phyloP scores from a whole-genome alignment of 2,797 vertebrate species.

The Neostethus bicornis region DNA sequence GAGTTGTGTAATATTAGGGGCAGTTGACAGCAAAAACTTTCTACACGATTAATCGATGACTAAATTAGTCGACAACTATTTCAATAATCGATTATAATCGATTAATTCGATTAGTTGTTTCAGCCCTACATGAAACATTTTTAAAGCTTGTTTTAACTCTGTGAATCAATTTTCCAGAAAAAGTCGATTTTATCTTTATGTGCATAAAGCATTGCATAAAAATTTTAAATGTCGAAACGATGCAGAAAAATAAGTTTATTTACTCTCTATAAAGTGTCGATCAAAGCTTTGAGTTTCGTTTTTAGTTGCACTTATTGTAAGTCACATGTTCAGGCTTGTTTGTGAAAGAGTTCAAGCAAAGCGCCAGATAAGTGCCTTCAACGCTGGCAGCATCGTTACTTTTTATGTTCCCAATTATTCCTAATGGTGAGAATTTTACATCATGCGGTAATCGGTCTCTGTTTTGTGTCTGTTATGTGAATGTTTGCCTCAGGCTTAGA shows the following conservation, averaged over 20 bases:
- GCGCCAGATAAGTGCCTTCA: neutral
- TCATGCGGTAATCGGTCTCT: neutral
- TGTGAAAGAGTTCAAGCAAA: slow-evolving; percentile 2
- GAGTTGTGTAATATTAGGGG: too few species aligned
- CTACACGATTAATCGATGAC: too few species aligned
- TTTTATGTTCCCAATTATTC: slow-evolving; percentile 2
- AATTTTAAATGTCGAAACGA: too few species aligned
- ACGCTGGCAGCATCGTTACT: slow-evolving; percentile 11
- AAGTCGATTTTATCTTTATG: slow-evolving; percentile 6
- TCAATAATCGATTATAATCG: too few species aligned
- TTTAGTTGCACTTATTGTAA: slow-evolving; percentile 9
- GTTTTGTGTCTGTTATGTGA: neutral
- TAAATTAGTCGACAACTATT: too few species aligned
- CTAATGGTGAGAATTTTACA: neutral
- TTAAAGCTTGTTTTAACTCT: neutral
- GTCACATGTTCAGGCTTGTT: slow-evolving; percentile 33
- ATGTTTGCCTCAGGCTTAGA: neutral
- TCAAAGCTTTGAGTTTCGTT: slow-evolving; percentile 23
- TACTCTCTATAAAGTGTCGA: neutral
- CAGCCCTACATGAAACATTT: too few species aligned
- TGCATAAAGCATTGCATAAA: neutral
- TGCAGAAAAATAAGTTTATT: neutral
- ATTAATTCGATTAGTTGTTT: too few species aligned
- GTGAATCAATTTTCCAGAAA: slow-evolving; percentile 4
- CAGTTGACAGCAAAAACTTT: too few species aligned